Percentiles rank a stretch among this genome's conserved stretches.
These are phyloP conservation scores for Frankliniella intonsa DNA, from an alignment of 2,888 invertebrate genomes.

Conservation along the genomic window DNA sequence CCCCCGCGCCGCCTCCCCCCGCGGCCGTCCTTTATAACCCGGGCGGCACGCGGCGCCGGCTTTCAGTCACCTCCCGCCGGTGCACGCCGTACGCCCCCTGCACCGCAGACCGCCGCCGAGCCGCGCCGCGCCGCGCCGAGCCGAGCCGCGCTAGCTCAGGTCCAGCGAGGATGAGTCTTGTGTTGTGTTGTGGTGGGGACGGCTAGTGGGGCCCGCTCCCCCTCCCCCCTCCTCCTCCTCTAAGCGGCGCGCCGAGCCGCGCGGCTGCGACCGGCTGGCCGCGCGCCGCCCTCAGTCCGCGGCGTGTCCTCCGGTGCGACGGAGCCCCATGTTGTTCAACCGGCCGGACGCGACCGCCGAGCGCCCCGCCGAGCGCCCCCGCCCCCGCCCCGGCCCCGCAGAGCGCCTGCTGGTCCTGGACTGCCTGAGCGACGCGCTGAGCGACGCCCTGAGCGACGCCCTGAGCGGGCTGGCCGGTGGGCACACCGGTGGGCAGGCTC, in stretches of 20 bases:
- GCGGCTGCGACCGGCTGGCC: background rate
- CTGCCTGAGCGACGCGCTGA: background rate
- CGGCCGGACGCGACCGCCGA: background rate
- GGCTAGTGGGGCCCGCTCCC: background rate
- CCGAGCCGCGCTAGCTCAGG: background rate
- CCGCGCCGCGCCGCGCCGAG: background rate
- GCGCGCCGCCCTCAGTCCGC: constrained; percentile 14
- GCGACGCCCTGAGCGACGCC: too few relatives aligned
- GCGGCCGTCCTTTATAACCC: background rate
- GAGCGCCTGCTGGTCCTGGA: constrained; percentile 8
- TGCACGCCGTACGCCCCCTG: background rate
- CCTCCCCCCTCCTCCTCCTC: background rate
- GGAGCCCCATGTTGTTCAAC: constrained; percentile 16
- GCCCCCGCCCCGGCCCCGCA: background rate
- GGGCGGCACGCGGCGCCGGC: background rate
- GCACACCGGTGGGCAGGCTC: too few relatives aligned
- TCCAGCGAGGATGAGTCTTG: too few relatives aligned
- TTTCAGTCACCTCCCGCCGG: background rate
- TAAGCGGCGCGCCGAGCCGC: background rate
- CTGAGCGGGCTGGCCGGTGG: too few relatives aligned
- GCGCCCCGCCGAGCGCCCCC: too few relatives aligned
- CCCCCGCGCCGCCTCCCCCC: background rate
- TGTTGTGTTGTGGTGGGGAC: too few relatives aligned
- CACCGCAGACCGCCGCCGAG: background rate
- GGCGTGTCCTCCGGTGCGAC: constrained; percentile 14